phyloP scores from a whole-genome alignment of 2,888 invertebrate genomes.

The Machimus rusticus region DNA sequence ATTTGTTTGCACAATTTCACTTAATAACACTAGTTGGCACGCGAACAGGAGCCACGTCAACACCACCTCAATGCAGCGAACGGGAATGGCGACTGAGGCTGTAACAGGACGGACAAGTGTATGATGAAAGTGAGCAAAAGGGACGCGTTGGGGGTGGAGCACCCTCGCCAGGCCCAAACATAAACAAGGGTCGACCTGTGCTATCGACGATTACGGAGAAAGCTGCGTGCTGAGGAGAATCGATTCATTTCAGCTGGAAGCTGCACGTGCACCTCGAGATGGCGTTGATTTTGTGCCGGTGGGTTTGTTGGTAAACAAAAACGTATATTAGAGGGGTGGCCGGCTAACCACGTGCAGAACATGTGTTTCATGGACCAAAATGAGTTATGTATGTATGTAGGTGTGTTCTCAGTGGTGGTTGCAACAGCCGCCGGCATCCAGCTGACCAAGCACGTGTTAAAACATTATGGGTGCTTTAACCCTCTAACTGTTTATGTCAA shows the following conservation, averaged over 20 bases:
- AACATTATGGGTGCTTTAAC: neutral
- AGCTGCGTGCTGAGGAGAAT: neutral
- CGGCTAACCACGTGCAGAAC: neutral
- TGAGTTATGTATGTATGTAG: neutral
- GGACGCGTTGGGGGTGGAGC: neutral
- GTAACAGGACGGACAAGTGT: constrained; percentile 1
- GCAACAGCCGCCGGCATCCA: neutral
- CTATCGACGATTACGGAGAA: constrained; percentile 1
- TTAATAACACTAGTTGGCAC: constrained; percentile 43
- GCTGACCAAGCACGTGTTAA: neutral
- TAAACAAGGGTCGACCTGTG: constrained; percentile 4
- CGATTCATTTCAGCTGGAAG: constrained; percentile 16
- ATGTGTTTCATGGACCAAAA: neutral
- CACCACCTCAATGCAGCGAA: constrained; percentile 17
- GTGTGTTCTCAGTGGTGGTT: neutral
- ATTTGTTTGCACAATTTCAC: constrained; percentile 45
- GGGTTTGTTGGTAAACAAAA: neutral
- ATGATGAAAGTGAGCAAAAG: neutral
- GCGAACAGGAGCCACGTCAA: constrained; percentile 44
- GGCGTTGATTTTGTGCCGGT: constrained; percentile 26
- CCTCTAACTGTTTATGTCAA: too few species aligned
- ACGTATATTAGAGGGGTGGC: neutral
- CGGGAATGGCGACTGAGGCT: constrained; percentile 39
- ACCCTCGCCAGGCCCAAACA: neutral
- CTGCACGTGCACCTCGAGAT: constrained; percentile 37